These are phyloP conservation scores for Rhingia campestris DNA, from an alignment of 2,888 invertebrate species.

Conservation along the genomic window DNA sequence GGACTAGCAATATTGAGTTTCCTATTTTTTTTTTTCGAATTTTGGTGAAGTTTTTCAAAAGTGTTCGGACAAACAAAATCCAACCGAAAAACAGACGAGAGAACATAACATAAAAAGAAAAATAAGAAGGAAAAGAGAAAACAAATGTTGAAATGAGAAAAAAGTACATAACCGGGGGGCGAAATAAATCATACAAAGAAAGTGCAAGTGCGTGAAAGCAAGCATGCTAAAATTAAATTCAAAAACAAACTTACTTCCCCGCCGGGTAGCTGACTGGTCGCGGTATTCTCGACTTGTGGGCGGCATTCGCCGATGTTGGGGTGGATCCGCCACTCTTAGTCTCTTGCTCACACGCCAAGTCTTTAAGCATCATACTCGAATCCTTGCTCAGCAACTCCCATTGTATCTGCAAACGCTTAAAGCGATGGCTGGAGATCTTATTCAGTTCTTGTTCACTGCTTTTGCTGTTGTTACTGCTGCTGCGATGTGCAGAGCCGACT, in stretches of 20 bases:
- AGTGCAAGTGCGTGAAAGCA: constrained; percentile 34
- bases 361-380: constrained; percentile 81
- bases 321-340: constrained; percentile 83
- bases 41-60: constrained; percentile 52
- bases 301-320: constrained; percentile 80
- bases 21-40: constrained; percentile 66
- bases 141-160: constrained; percentile 31
- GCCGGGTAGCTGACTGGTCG: constrained; percentile 83
- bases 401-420: constrained; percentile 82
- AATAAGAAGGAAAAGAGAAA: constrained; percentile 68
- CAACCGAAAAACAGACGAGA: constrained; percentile 61
- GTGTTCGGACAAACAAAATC: constrained; percentile 54
- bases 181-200: constrained; percentile 12
- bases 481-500: constrained; percentile 73
- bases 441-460: constrained; percentile 79
- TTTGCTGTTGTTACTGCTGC: constrained; percentile 64
- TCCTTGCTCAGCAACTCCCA: constrained; percentile 83
- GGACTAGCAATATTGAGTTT: constrained; percentile 75
- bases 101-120: constrained; percentile 67
- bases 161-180: constrained; percentile 19
- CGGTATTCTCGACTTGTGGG: constrained; percentile 81
- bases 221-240: not conserved
- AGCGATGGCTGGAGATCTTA: constrained; percentile 82
- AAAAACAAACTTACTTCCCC: constrained; percentile 80
- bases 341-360: constrained; percentile 80